phyloP scores from a whole-genome alignment of 1,140 invertebrate species.

The Goniozus legneri region DNA sequence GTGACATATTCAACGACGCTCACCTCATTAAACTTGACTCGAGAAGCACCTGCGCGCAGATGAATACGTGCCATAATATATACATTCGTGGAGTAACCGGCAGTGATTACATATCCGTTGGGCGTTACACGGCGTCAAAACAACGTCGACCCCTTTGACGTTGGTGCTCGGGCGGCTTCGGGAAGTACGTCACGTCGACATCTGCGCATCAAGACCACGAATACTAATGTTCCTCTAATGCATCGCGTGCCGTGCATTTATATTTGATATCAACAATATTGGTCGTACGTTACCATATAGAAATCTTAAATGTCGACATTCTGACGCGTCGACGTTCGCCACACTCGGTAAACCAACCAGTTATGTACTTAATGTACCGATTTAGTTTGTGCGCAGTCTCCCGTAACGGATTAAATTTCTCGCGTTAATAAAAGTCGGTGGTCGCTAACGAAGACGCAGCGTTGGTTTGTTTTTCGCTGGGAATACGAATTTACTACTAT shows the following conservation, averaged over 20 bases:
- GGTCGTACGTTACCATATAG: not conserved
- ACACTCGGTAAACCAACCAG: too few species aligned
- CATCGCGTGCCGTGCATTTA: conserved; percentile 27
- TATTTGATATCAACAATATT: conserved; percentile 18
- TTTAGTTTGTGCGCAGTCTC: too few species aligned
- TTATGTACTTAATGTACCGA: too few species aligned
- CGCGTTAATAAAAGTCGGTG: conserved; percentile 13
- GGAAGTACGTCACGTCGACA: conserved; percentile 30
- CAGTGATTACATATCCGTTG: conserved; percentile 20
- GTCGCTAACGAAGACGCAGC: too few species aligned
- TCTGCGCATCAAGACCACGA: conserved; percentile 21
- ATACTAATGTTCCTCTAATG: conserved; percentile 40
- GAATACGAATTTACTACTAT: too few species aligned
- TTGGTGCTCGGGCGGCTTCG: conserved; percentile 16
- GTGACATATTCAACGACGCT: too few species aligned
- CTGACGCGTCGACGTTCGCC: too few species aligned
- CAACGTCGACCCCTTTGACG: too few species aligned
- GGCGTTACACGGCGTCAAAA: too few species aligned
- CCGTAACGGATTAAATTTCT: not conserved
- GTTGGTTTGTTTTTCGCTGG: too few species aligned
- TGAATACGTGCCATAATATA: conserved; percentile 18
- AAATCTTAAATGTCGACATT: not conserved
- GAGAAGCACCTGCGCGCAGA: conserved; percentile 5
- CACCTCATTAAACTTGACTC: conserved; percentile 12
- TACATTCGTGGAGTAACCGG: too few species aligned